Evolutionary conservation across 30 jellyfish, hydroid and myxozoan species (phyloP).

Genomic region (Turritopsis dohrnii): DNA sequence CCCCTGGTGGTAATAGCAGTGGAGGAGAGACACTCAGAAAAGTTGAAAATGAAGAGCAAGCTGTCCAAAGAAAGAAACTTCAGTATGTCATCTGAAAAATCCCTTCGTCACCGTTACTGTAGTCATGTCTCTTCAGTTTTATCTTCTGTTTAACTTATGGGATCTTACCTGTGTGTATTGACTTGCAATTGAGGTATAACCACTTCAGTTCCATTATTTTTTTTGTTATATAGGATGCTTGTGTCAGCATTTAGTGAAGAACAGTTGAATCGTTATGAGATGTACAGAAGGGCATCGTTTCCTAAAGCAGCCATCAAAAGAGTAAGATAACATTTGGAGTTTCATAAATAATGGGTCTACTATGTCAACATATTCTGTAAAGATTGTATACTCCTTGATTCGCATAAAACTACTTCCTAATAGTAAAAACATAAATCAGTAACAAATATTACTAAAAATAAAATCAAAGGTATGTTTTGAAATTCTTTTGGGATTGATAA

Average conservation of each 20-base stretch:
- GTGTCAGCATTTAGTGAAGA: slow-evolving; percentile 88
- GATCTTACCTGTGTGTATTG: background rate
- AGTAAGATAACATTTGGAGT: slow-evolving; percentile 30
- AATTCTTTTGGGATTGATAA: too few species aligned
- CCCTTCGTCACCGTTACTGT: background rate
- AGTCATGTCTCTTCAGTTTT: background rate
- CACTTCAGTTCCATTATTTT: background rate
- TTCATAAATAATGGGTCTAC: too few species aligned
- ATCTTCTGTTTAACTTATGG: too few species aligned
- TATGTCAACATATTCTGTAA: background rate
- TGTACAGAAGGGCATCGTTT: slow-evolving; percentile 93
- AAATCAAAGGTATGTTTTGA: too few species aligned
- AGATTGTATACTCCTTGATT: too few species aligned
- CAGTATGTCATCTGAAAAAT: background rate
- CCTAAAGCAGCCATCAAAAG: slow-evolving; percentile 97
- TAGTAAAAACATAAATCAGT: too few species aligned
- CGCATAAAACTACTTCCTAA: too few species aligned
- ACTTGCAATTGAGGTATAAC: background rate
- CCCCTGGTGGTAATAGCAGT: background rate
- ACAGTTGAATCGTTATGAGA: slow-evolving; percentile 85
- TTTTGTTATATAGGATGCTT: slow-evolving; percentile 44
- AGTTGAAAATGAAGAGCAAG: slow-evolving; percentile 34
- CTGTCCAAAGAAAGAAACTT: slow-evolving; percentile 28
- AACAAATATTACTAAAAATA: too few species aligned
- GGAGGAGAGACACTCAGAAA: slow-evolving; percentile 9